phyloP scores from a whole-genome alignment of 1,140 invertebrate genomes.

The Hestina assimilis region DNA sequence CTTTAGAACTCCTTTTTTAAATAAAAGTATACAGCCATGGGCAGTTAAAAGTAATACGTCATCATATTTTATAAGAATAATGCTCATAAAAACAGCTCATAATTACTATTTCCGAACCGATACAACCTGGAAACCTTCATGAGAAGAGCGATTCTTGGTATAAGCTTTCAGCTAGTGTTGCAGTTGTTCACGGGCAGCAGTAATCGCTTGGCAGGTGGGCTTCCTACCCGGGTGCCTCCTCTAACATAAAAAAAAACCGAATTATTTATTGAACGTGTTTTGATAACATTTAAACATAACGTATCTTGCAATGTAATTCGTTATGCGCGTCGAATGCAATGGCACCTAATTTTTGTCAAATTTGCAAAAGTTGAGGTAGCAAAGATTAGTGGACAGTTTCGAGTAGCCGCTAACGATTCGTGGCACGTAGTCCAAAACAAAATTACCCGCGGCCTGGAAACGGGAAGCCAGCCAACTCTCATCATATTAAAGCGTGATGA shows the following conservation, averaged over 20 bases:
- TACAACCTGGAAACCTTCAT: no score
- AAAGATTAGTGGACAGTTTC: conserved; percentile 44
- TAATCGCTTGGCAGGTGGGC: no score
- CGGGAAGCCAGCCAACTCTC: conserved; percentile 64
- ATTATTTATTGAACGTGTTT: background rate
- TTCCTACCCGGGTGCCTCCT: no score
- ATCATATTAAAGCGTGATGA: conserved; percentile 63
- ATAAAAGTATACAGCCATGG: no score
- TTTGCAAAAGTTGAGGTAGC: conserved; percentile 34
- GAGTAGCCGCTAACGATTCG: conserved; percentile 52
- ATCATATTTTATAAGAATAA: no score
- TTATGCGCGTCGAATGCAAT: background rate
- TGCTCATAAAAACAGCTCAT: no score
- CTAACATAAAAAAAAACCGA: background rate
- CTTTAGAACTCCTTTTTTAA: no score
- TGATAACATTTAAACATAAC: background rate
- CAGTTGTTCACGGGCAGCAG: no score
- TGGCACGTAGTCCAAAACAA: conserved; percentile 61
- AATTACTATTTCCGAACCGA: no score
- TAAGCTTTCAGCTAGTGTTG: no score
- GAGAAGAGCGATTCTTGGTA: no score
- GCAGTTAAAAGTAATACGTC: no score
- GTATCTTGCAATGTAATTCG: background rate
- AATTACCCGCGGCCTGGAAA: conserved; percentile 52
- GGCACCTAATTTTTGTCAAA: conserved; percentile 16